Evolutionary conservation across 2,888 invertebrate species (phyloP).

Genomic region (Iselma pallidipennis): DNA sequence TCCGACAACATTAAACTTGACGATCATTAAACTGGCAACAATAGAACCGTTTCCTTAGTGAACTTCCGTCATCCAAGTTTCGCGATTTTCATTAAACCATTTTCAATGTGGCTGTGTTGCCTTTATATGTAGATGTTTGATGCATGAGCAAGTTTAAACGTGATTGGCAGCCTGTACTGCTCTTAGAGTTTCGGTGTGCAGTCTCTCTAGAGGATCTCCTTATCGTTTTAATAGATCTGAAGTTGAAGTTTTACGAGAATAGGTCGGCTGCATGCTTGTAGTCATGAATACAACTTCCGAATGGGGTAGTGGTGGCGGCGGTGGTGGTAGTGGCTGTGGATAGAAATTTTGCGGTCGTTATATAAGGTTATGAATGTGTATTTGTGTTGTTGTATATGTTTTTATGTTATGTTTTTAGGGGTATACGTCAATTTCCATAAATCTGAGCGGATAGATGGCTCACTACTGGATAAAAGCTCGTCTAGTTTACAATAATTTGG

Average conservation of each 20-base stretch:
- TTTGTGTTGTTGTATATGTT: neutral
- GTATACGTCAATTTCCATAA: neutral
- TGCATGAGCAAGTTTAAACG: slow-evolving; percentile 21
- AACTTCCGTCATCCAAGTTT: slow-evolving; percentile 34
- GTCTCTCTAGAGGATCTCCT: slow-evolving; percentile 12
- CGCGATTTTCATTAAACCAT: slow-evolving; percentile 33
- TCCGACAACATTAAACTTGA: slow-evolving; percentile 31
- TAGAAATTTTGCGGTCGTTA: neutral
- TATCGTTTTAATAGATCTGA: slow-evolving; percentile 13
- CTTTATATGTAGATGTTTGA: slow-evolving; percentile 17
- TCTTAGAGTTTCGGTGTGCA: neutral
- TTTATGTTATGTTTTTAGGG: neutral
- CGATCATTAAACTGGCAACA: slow-evolving; percentile 30
- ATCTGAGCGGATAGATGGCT: neutral
- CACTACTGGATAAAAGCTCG: neutral
- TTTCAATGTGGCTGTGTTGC: slow-evolving; percentile 1
- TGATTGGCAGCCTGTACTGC: slow-evolving; percentile 22
- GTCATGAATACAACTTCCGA: neutral
- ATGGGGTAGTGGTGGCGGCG: neutral
- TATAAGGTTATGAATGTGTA: neutral
- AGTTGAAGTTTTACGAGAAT: slow-evolving; percentile 15
- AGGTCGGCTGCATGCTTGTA: neutral
- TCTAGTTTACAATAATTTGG: neutral
- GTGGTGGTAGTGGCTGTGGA: neutral
- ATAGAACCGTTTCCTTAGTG: slow-evolving; percentile 26